Conservation (phyloP, 2,888 invertebrate genomes). For the Caenorhabditis sulstoni region DNA sequence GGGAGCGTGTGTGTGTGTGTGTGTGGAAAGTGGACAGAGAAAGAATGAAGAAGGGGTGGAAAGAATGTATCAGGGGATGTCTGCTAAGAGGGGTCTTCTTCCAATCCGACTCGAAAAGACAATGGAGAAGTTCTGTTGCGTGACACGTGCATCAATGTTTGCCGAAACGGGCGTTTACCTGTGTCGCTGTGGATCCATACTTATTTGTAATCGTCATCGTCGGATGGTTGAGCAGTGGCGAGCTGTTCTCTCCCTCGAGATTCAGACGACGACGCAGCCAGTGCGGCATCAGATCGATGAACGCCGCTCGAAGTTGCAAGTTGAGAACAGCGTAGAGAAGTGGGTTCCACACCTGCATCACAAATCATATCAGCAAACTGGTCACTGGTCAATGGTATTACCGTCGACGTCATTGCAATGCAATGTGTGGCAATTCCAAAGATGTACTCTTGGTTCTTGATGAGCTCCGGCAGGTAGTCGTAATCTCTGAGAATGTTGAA, state of each 20-base stretch:
- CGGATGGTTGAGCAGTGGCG: slow-evolving; percentile 53
- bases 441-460: slow-evolving; percentile 76
- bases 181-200: slow-evolving; percentile 60
- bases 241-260: slow-evolving; percentile 44
- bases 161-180: slow-evolving; percentile 54
- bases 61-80: slow-evolving; percentile 6
- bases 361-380: not conserved
- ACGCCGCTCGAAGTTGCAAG: slow-evolving; percentile 78
- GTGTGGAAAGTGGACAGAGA: not conserved
- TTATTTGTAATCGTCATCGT: slow-evolving; percentile 58
- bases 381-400: slow-evolving; percentile 25
- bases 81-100: slow-evolving; percentile 17
- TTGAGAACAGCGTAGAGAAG: slow-evolving; percentile 78
- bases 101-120: no score
- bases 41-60: slow-evolving; percentile 13
- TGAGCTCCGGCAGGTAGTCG: slow-evolving; percentile 73
- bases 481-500: slow-evolving; percentile 79
- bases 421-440: slow-evolving; percentile 79
- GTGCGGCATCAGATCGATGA: slow-evolving; percentile 77
- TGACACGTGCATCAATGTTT: slow-evolving; percentile 30
- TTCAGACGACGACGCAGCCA: slow-evolving; percentile 63
- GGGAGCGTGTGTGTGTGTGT: slow-evolving; percentile 4
- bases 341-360: slow-evolving; percentile 77
- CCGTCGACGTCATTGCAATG: slow-evolving; percentile 80
- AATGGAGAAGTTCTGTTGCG: slow-evolving; percentile 1